Evolutionary conservation across 2,797 vertebrate species (phyloP).

Genomic region (Margarornis squamiger): DNA sequence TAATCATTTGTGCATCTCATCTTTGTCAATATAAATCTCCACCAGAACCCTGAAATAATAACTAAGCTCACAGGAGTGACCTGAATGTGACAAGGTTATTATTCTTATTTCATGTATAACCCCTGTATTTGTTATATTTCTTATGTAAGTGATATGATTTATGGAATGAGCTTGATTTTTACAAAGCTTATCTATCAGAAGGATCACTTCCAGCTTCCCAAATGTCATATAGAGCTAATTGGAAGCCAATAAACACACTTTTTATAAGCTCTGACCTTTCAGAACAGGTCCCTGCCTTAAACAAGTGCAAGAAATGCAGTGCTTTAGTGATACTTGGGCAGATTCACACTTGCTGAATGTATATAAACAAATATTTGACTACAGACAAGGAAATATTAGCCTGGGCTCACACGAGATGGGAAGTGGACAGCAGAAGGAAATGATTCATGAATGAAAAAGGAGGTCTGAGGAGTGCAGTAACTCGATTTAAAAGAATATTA

Average conservation of each 20-base stretch:
- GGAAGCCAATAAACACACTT: background rate
- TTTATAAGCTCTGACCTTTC: background rate
- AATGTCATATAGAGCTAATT: background rate
- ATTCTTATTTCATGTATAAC: background rate
- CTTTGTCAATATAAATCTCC: background rate
- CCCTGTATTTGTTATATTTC: background rate
- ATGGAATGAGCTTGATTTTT: background rate
- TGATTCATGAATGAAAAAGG: constrained; percentile 44
- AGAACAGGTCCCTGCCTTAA: background rate
- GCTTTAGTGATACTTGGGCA: background rate
- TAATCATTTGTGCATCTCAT: accelerated
- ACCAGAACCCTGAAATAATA: background rate
- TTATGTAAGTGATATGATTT: accelerated
- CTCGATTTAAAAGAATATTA: background rate
- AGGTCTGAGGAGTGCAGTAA: background rate
- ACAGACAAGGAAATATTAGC: constrained; percentile 35
- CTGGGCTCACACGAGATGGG: background rate
- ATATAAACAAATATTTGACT: constrained; percentile 45
- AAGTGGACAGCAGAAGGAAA: constrained; percentile 28
- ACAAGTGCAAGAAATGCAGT: background rate
- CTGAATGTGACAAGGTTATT: background rate
- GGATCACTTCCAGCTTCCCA: background rate
- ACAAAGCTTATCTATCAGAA: background rate
- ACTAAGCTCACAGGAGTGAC: background rate
- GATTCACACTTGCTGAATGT: background rate